phyloP scores from a whole-genome alignment of 2,888 invertebrate genomes.

The Thereva unica region DNA sequence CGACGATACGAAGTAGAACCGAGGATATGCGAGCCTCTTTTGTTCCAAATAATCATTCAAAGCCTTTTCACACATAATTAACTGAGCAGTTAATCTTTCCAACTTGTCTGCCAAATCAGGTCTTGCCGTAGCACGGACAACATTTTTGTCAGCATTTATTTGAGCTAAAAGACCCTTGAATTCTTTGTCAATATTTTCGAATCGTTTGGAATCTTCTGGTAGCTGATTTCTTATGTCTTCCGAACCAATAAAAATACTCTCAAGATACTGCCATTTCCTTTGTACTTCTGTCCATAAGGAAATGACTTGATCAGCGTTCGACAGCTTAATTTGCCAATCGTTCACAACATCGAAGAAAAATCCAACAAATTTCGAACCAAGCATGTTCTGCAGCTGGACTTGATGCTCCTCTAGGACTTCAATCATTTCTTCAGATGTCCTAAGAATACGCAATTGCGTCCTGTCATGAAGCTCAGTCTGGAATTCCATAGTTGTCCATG shows the following conservation, averaged over 20 bases:
- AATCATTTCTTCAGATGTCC: conserved; percentile 83
- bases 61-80: conserved; percentile 90
- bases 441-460: conserved; percentile 75
- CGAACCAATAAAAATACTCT: conserved; percentile 94
- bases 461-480: conserved; percentile 79
- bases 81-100: conserved; percentile 70
- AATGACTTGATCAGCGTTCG: conserved; percentile 86
- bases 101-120: conserved; percentile 74
- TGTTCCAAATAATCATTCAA: conserved; percentile 93
- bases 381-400: conserved; percentile 91
- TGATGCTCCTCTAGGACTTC: conserved; percentile 95
- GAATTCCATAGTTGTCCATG: conserved; percentile 85
- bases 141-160: conserved; percentile 76
- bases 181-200: conserved; percentile 81
- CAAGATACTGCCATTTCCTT: conserved; percentile 90
- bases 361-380: conserved; percentile 89
- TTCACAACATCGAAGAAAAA: conserved; percentile 84
- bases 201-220: conserved; percentile 87
- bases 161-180: conserved; percentile 72
- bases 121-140: conserved; percentile 82
- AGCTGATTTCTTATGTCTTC: conserved; percentile 91
- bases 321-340: conserved; percentile 85
- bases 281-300: conserved; percentile 87
- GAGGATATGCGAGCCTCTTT: conserved; percentile 88
- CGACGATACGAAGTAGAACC: conserved; percentile 95